These are phyloP conservation scores for Hybognathus amarus DNA, from an alignment of 2,797 vertebrate species.

Conservation along the genomic window DNA sequence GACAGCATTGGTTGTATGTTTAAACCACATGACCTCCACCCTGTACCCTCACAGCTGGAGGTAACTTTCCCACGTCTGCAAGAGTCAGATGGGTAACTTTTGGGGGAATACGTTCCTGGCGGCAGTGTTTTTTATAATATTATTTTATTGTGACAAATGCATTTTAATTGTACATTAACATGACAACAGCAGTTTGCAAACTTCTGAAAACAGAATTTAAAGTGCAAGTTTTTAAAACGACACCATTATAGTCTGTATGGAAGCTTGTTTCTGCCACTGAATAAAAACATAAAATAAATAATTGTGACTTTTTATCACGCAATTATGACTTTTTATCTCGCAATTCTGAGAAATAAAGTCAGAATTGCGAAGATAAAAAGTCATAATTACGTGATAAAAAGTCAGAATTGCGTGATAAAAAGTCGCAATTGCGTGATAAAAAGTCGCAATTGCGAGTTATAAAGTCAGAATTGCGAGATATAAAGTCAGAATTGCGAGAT, in stretches of 20 bases:
- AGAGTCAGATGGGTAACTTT: not conserved
- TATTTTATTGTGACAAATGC: not conserved
- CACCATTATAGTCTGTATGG: not conserved
- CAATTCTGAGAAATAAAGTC: no score
- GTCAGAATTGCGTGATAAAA: no score
- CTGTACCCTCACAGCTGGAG: conserved; percentile 34
- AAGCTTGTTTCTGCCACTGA: no score
- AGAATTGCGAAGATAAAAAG: no score
- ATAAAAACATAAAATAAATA: no score
- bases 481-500: no score
- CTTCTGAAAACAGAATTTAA: not conserved
- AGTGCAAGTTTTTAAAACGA: not conserved
- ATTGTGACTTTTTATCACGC: no score
- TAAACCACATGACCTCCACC: conserved; percentile 36
- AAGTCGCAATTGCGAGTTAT: no score
- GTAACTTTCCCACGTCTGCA: conserved; percentile 37
- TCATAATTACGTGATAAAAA: no score
- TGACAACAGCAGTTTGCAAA: not conserved
- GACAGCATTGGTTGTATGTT: conserved; percentile 32
- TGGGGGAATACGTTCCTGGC: conserved; percentile 1
- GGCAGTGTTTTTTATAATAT: not conserved
- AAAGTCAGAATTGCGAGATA: no score
- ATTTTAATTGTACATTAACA: not conserved
- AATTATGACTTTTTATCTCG: no score
- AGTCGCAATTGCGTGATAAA: no score